Evolutionary conservation across 1,140 invertebrate genomes (phyloP).

Genomic region (Drosophila tropicalis): DNA sequence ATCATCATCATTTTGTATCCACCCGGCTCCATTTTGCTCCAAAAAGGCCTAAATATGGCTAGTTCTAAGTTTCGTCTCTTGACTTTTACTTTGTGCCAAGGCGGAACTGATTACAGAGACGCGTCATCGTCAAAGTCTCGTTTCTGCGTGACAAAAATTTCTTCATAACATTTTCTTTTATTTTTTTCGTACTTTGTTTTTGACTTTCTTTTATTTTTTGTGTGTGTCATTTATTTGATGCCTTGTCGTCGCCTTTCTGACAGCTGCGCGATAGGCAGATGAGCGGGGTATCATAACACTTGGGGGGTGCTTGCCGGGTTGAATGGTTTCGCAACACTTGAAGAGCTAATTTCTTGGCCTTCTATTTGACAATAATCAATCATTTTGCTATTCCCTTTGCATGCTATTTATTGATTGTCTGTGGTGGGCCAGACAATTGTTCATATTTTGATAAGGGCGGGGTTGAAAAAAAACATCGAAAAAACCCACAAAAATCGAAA

Average conservation of each 20-base stretch:
- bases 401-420: slow-evolving; percentile 5
- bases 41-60: slow-evolving; percentile 52
- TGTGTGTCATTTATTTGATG: slow-evolving; percentile 75
- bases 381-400: slow-evolving; percentile 29
- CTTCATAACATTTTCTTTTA: not conserved
- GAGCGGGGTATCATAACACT: slow-evolving; percentile 22
- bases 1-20: slow-evolving; percentile 57
- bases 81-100: slow-evolving; percentile 68
- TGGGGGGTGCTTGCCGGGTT: not conserved
- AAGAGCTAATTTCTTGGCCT: slow-evolving; percentile 60
- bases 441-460: not conserved
- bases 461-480: not conserved
- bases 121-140: slow-evolving; percentile 49
- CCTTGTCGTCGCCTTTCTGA: slow-evolving; percentile 48
- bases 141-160: slow-evolving; percentile 75
- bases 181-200: slow-evolving; percentile 39
- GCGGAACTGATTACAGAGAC: slow-evolving; percentile 76
- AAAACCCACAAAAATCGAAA: not conserved
- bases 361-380: slow-evolving; percentile 59
- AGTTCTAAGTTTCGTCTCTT: slow-evolving; percentile 60
- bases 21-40: slow-evolving; percentile 27
- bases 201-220: slow-evolving; percentile 35
- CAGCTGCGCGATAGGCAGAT: slow-evolving; percentile 59
- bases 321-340: slow-evolving; percentile 45
- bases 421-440: slow-evolving; percentile 8